phyloP scores from a whole-genome alignment of 2,113 vertebrate species.

The Arothron firmamentum region DNA sequence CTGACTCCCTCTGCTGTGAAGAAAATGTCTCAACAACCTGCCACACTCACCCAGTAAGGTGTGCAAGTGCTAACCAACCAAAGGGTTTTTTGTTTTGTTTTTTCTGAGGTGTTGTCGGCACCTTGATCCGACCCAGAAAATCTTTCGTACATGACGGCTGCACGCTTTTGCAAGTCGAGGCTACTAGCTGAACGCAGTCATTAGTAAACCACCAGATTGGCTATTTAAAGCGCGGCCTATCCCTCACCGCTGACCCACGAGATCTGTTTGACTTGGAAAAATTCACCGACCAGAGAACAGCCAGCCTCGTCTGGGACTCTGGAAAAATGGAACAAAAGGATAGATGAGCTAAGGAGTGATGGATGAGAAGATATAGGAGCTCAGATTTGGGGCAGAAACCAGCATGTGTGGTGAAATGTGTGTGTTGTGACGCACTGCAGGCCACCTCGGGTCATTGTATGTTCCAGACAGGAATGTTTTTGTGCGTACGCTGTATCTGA shows the following conservation, averaged over 20 bases:
- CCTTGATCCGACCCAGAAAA: slow-evolving; percentile 54
- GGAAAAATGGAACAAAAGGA: slow-evolving; percentile 61
- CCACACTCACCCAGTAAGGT: neutral
- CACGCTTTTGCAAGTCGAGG: slow-evolving; percentile 48
- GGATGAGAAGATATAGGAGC: slow-evolving; percentile 50
- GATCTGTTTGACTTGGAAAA: slow-evolving; percentile 72
- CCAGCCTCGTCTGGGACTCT: slow-evolving; percentile 59
- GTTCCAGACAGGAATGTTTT: slow-evolving; percentile 56
- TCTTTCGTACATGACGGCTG: slow-evolving; percentile 7
- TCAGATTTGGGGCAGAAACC: slow-evolving; percentile 29
- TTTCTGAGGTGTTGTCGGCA: slow-evolving; percentile 32
- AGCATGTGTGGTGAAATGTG: slow-evolving; percentile 27
- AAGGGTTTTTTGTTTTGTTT: slow-evolving; percentile 16
- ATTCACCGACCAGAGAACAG: slow-evolving; percentile 66
- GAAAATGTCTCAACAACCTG: slow-evolving; percentile 23
- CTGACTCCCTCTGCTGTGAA: slow-evolving; percentile 42
- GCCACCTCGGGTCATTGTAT: slow-evolving; percentile 33
- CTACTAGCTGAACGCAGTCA: slow-evolving; percentile 64
- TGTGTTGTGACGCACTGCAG: slow-evolving; percentile 34
- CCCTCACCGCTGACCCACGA: slow-evolving; percentile 54
- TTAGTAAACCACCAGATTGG: slow-evolving; percentile 72
- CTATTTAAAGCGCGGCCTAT: slow-evolving; percentile 70
- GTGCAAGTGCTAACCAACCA: slow-evolving; percentile 23
- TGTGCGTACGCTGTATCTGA: slow-evolving; percentile 2
- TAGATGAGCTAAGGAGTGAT: slow-evolving; percentile 53